A percentile compares a stretch with the other conserved stretches of the same genome.
Evolutionary conservation across 1,140 invertebrate genomes (phyloP).

Genomic region (Ylistrum balloti): DNA sequence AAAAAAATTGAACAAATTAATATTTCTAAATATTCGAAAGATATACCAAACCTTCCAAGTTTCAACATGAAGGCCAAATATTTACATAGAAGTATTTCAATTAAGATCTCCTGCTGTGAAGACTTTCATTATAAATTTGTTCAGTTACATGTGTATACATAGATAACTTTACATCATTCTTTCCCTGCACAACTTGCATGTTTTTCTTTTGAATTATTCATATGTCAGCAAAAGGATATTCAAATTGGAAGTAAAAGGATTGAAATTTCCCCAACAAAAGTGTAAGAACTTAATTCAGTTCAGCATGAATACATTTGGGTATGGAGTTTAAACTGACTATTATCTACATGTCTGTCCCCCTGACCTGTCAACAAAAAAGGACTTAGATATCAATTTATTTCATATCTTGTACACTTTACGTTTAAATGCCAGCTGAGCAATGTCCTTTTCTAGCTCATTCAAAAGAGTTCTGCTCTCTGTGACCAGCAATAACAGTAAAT

Average conservation of each 20-base stretch:
- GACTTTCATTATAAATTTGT: neutral
- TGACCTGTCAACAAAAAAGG: neutral
- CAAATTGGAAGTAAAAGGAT: slow-evolving; percentile 31
- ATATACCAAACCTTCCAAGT: neutral
- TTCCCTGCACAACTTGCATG: neutral
- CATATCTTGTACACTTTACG: neutral
- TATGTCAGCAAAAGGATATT: slow-evolving; percentile 35
- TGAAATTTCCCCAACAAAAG: neutral
- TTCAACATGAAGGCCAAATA: neutral
- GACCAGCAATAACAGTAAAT: neutral
- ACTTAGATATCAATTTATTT: neutral
- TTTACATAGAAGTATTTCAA: neutral
- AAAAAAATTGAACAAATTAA: too few relatives aligned
- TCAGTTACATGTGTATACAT: slow-evolving; percentile 34
- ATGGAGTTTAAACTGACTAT: slow-evolving; percentile 14
- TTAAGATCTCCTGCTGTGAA: neutral
- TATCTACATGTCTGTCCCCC: neutral
- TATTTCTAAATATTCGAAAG: too few relatives aligned
- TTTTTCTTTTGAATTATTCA: slow-evolving; percentile 30
- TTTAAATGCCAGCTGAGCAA: neutral
- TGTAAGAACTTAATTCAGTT: slow-evolving; percentile 35
- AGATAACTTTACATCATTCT: neutral
- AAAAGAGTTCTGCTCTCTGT: neutral
- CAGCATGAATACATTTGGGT: neutral
- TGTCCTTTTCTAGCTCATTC: slow-evolving; percentile 15